These are phyloP conservation scores for Vanessa atalanta DNA, from an alignment of 1,140 invertebrate genomes.

Conservation along the genomic window DNA sequence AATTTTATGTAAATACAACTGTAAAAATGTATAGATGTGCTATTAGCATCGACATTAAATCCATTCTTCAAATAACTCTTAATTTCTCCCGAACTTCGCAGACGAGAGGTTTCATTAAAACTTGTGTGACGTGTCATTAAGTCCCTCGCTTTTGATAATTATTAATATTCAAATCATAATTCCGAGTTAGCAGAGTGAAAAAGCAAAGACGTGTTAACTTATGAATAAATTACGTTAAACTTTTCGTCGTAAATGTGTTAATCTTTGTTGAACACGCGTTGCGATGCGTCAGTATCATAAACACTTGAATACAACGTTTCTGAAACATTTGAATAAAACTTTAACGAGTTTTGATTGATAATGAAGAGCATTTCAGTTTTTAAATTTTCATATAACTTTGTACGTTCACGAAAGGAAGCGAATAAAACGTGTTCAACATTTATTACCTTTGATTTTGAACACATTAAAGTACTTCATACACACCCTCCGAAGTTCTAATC, in stretches of 20 bases:
- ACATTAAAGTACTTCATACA: slow-evolving; percentile 23
- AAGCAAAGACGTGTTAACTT: slow-evolving; percentile 75
- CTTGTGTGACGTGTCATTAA: slow-evolving; percentile 80
- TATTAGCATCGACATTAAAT: slow-evolving; percentile 53
- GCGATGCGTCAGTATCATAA: neutral
- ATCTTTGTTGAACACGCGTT: neutral
- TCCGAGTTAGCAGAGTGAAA: slow-evolving; percentile 65
- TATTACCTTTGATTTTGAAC: slow-evolving; percentile 27
- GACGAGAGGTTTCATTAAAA: slow-evolving; percentile 77
- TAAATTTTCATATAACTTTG: too few relatives aligned
- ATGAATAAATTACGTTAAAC: slow-evolving; percentile 67
- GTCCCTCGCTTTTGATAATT: slow-evolving; percentile 66
- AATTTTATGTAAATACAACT: too few relatives aligned
- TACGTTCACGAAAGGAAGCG: neutral
- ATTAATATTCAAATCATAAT: slow-evolving; percentile 79
- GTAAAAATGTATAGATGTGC: slow-evolving; percentile 3
- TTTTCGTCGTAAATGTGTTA: slow-evolving; percentile 43
- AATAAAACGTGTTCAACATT: slow-evolving; percentile 5
- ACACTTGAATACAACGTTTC: neutral
- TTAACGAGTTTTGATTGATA: neutral
- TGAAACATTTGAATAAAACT: neutral
- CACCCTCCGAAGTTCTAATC: slow-evolving; percentile 42
- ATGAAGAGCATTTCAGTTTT: neutral
- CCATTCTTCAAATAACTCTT: slow-evolving; percentile 68
- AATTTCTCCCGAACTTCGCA: slow-evolving; percentile 71